Evolutionary conservation across 2,888 invertebrate genomes (phyloP).

Genomic region (Nyleta sp.): DNA sequence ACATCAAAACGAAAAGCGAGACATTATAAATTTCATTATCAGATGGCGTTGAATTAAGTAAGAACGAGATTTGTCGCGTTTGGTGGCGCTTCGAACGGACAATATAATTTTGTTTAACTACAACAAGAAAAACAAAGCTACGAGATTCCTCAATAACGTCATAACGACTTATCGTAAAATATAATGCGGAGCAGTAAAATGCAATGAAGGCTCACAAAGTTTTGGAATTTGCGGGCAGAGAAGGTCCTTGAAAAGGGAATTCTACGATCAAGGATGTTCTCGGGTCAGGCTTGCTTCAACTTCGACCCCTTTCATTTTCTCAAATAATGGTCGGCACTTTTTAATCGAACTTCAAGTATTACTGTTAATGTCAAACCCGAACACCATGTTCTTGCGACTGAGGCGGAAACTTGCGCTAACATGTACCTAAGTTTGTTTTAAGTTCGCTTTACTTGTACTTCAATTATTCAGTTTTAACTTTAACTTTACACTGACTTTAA

Average conservation of each 20-base stretch:
- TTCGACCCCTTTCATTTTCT: background rate
- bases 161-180: conserved; percentile 8
- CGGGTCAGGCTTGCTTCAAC: background rate
- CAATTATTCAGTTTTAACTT: conserved; percentile 1
- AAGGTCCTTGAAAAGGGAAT: conserved; percentile 23
- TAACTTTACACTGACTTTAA: conserved; percentile 18
- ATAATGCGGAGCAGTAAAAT: conserved; percentile 4
- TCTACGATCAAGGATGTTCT: conserved; percentile 4
- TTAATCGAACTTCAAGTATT: too few relatives aligned
- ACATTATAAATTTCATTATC: too few relatives aligned
- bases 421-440: background rate
- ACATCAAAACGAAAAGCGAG: too few relatives aligned
- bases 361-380: too few relatives aligned
- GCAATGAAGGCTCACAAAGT: conserved; percentile 2
- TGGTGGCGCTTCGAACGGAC: too few relatives aligned
- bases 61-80: too few relatives aligned
- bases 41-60: too few relatives aligned
- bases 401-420: background rate
- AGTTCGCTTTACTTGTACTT: conserved; percentile 13
- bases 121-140: too few relatives aligned
- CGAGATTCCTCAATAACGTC: too few relatives aligned
- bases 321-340: too few relatives aligned
- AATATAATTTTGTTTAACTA: too few relatives aligned
- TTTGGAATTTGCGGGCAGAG: conserved; percentile 14
- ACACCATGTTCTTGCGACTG: background rate